These are phyloP conservation scores for Hoplodrina ambigua DNA, from an alignment of 2,888 invertebrate species.

Conservation along the genomic window DNA sequence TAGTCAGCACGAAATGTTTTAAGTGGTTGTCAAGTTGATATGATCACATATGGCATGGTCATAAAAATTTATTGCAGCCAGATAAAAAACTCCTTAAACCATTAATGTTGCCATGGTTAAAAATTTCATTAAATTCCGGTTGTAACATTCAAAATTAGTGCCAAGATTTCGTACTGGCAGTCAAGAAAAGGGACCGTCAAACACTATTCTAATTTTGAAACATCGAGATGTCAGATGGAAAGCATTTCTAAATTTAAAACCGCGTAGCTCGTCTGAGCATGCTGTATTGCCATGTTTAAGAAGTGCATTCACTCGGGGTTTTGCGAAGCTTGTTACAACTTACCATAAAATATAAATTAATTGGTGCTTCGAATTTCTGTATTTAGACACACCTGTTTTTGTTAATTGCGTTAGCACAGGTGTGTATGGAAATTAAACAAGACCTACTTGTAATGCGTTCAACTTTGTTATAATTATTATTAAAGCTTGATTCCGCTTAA, in stretches of 20 bases:
- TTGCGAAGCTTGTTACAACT: constrained; percentile 45
- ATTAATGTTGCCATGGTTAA: constrained; percentile 10
- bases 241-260: constrained; percentile 79
- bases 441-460: constrained; percentile 54
- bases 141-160: constrained; percentile 21
- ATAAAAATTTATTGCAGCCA: constrained; percentile 31
- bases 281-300: constrained; percentile 67
- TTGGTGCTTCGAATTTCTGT: constrained; percentile 43
- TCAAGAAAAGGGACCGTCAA: constrained; percentile 63
- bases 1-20: constrained; percentile 43
- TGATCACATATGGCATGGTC: constrained; percentile 29
- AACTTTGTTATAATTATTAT: constrained; percentile 54
- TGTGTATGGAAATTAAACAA: constrained; percentile 61
- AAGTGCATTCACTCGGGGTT: constrained; percentile 56
- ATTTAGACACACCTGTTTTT: constrained; percentile 53
- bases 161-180: constrained; percentile 43
- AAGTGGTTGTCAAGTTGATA: constrained; percentile 56
- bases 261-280: constrained; percentile 78
- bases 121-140: constrained; percentile 7
- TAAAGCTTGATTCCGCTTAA: constrained; percentile 38
- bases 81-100: constrained; percentile 32
- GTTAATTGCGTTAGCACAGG: constrained; percentile 60
- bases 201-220: constrained; percentile 73
- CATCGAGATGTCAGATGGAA: constrained; percentile 72
- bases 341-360: constrained; percentile 50